Conservation (phyloP, 2,113 vertebrate species). For the Malurus elegans region DNA sequence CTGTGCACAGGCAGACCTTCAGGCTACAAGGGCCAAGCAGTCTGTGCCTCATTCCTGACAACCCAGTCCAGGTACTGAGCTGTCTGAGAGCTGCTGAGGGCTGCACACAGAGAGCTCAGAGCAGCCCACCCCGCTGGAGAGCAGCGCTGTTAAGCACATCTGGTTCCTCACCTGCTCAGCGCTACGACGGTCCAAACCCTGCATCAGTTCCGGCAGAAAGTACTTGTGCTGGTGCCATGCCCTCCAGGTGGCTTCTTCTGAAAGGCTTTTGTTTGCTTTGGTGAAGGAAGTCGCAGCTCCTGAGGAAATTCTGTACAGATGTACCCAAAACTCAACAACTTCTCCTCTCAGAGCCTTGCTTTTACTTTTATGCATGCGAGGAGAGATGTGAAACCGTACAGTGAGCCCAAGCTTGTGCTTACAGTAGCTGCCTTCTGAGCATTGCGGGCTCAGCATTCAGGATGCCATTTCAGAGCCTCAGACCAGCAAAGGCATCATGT, state of each 20-base stretch:
- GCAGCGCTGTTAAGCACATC: neutral
- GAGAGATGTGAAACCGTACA: neutral
- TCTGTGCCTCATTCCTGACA: neutral
- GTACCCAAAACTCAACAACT: neutral
- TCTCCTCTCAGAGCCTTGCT: neutral
- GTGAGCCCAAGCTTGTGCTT: neutral
- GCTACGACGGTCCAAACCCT: neutral
- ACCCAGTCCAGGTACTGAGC: neutral
- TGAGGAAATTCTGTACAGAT: neutral
- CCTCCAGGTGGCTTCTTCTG: neutral
- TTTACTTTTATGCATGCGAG: neutral
- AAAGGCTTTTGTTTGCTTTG: neutral
- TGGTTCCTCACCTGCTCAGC: neutral
- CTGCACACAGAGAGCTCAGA: neutral
- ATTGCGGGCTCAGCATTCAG: neutral
- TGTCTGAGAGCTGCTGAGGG: neutral
- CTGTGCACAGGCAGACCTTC: neutral
- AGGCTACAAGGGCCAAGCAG: neutral
- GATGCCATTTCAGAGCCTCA: neutral
- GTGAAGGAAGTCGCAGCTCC: neutral
- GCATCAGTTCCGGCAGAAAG: neutral
- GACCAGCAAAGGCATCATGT: neutral
- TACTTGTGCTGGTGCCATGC: neutral
- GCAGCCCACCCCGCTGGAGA: neutral
- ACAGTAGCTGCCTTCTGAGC: neutral